These are phyloP conservation scores for Tenodera sinensis DNA, from an alignment of 2,888 invertebrate genomes.

Conservation along the genomic window DNA sequence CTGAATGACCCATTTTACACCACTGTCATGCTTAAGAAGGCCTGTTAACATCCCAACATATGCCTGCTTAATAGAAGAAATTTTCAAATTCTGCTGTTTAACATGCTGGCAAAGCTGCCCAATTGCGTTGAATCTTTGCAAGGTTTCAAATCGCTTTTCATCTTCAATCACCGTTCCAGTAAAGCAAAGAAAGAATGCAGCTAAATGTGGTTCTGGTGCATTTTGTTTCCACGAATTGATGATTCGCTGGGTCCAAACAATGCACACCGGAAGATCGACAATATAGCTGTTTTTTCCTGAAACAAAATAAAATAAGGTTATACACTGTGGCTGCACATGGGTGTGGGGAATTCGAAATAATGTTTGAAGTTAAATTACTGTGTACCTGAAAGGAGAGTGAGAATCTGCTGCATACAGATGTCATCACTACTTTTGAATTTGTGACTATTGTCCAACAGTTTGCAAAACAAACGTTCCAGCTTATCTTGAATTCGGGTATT, in stretches of 20 bases:
- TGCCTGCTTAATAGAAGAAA: conserved; percentile 63
- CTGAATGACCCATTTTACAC: conserved; percentile 58
- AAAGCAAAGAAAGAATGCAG: conserved; percentile 62
- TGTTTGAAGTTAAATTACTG: not conserved
- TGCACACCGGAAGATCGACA: not conserved
- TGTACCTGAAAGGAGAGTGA: conserved; percentile 47
- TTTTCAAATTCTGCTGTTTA: conserved; percentile 40
- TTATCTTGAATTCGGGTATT: conserved; percentile 45
- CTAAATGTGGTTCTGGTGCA: conserved; percentile 47
- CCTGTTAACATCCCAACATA: conserved; percentile 61
- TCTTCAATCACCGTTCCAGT: conserved; percentile 56
- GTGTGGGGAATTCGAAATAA: too few relatives aligned
- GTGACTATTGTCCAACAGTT: conserved; percentile 57
- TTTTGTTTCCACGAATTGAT: conserved; percentile 38
- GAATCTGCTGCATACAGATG: conserved; percentile 61
- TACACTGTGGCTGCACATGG: not conserved
- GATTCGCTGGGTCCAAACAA: conserved; percentile 34
- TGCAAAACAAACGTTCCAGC: conserved; percentile 54
- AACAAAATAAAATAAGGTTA: conserved; percentile 1
- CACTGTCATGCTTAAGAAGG: conserved; percentile 59
- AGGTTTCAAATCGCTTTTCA: conserved; percentile 58
- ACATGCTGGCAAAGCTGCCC: conserved; percentile 42
- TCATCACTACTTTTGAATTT: conserved; percentile 52
- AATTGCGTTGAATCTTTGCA: conserved; percentile 49
- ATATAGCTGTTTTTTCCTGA: not conserved